A percentile compares a stretch with the other conserved stretches of the same genome.
These are phyloP conservation scores for Phalera bucephala DNA, from an alignment of 2,888 invertebrate species.

Conservation along the genomic window DNA sequence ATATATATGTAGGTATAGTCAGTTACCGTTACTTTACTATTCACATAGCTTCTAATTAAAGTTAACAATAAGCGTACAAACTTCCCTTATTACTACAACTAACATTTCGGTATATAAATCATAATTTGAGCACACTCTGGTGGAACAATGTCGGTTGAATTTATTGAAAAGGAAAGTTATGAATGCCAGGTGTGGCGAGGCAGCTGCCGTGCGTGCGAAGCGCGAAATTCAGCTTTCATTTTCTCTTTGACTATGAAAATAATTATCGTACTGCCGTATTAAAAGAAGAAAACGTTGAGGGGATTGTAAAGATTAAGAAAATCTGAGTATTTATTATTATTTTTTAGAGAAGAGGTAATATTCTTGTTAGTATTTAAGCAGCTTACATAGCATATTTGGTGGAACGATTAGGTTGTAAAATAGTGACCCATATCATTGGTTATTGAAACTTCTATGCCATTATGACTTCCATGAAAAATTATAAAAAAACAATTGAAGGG, in stretches of 20 bases:
- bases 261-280: conserved; percentile 43
- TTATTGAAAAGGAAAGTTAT: conserved; percentile 68
- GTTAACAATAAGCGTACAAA: neutral
- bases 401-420: no score
- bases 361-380: no score
- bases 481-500: no score
- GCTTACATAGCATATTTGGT: no score
- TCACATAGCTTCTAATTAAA: conserved; percentile 4
- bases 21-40: neutral
- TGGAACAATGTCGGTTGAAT: conserved; percentile 41
- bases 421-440: no score
- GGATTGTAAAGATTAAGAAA: conserved; percentile 4
- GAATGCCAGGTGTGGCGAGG: conserved; percentile 51
- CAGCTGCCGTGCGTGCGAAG: conserved; percentile 45
- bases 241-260: conserved; percentile 40
- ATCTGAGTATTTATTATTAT: no score
- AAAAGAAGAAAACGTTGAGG: conserved; percentile 29
- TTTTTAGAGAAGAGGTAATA: no score
- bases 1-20: no score
- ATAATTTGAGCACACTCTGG: conserved; percentile 34
- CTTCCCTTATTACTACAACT: conserved; percentile 26
- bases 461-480: no score
- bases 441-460: no score
- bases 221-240: conserved; percentile 43
- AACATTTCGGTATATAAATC: conserved; percentile 31